Conservation (phyloP, 2,797 vertebrate genomes). For the Tapera naevia region DNA sequence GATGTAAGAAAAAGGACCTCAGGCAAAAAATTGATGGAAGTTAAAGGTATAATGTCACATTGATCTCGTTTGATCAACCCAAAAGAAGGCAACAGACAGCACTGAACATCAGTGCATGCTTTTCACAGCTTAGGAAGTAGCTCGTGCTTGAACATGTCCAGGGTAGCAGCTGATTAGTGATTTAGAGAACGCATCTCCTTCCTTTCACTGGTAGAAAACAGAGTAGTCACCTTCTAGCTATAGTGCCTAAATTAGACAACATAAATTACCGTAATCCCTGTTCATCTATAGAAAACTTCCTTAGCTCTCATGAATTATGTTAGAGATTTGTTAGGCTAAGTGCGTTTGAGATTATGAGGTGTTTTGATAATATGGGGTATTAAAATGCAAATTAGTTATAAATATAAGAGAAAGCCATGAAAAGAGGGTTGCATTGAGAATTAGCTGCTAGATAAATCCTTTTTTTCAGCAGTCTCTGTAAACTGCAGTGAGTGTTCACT, state of each 20-base stretch:
- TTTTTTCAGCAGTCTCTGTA: neutral
- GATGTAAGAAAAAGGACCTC: neutral
- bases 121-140: neutral
- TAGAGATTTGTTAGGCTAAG: slow-evolving; percentile 14
- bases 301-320: neutral
- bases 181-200: neutral
- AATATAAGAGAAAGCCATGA: neutral
- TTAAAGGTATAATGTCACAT: neutral
- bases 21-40: neutral
- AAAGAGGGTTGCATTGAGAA: neutral
- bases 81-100: neutral
- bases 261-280: neutral
- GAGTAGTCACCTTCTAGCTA: neutral
- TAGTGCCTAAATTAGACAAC: neutral
- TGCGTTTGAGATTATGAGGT: neutral
- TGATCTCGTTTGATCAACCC: neutral
- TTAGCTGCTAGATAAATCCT: neutral
- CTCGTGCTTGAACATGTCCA: neutral
- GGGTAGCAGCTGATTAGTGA: neutral
- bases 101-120: neutral
- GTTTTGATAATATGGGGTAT: neutral
- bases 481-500: neutral
- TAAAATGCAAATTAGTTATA: slow-evolving; percentile 18
- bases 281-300: neutral
- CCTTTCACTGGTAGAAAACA: neutral